phyloP scores from a whole-genome alignment of 2,797 vertebrate species.

The Enteromius trimaculatus region DNA sequence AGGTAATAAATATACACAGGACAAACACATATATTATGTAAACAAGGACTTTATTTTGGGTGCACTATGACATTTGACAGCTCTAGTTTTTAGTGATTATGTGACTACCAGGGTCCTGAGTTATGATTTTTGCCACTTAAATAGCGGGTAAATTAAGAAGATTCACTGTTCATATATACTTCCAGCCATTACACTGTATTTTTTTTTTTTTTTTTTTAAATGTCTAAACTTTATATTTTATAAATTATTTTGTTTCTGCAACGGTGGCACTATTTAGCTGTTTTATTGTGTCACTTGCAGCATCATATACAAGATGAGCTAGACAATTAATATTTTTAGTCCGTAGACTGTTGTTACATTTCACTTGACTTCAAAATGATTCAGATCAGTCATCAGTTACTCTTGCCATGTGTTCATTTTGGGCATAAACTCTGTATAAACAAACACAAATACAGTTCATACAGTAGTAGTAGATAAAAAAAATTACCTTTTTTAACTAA shows the following conservation, averaged over 20 bases:
- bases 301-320: neutral
- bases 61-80: no score
- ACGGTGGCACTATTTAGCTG: neutral
- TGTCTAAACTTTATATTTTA: neutral
- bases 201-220: neutral
- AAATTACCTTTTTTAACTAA: neutral
- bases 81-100: no score
- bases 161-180: neutral
- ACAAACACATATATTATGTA: no score
- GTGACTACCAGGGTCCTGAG: neutral
- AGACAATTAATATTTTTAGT: neutral
- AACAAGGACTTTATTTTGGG: no score
- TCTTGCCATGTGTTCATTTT: neutral
- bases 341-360: neutral
- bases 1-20: no score
- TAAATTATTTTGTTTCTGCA: neutral
- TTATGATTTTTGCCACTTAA: neutral
- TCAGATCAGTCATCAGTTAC: neutral
- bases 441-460: neutral
- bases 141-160: neutral
- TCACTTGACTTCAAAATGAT: neutral
- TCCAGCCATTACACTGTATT: neutral
- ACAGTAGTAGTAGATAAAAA: no score
- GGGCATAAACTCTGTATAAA: neutral
- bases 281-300: neutral